Base-by-base conservation (phyloP, 2,888 invertebrate species). In the Xanthia icteritia region DNA sequence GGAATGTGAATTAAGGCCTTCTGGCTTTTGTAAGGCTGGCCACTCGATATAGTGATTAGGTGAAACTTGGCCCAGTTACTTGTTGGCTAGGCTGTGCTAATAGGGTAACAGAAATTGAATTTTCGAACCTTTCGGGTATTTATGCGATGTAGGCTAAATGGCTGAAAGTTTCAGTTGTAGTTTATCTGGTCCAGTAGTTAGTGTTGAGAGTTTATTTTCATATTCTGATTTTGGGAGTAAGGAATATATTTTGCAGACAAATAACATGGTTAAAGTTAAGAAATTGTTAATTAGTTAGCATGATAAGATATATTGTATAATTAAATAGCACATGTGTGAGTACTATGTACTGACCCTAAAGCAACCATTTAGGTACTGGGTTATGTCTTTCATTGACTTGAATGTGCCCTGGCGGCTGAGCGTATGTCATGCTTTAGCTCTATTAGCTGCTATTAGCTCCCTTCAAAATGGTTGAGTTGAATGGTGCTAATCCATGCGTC, bases 91-190 rank as follows among this genome's bases (percentile, higher is more conserved):
- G 76, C 51, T 75, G 56, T 39, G 56, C 56, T 77, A 85, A 79
- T 66, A 85, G 77, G 67, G 66, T 83, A 71, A 66, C 76, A 68
- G 82, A 81, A 85, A 88, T 81, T 87, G 77, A 85, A 88, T 88
- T 83, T 73, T 51, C 68, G 31, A 45, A 73, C 73, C 65, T 83
- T 77, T 79, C 31, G 48, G 48, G 66, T 79, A 74, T 77, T 83
- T 73, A 78, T 76, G 70, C 17, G 58, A 64, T 77, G 58, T 60
- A 58, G 48, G 27, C 73, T 60, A 79, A 78, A 75, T 65, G 17
- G 56, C 48, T 65, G 15, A 60, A 60, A 54, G 31, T 77, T 72
- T 64, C 13, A 5, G 5, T 60, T 61, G 68, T 70, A 64, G 27
- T 63, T 69, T 73, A 48, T 77, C 56, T 56, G 5, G 2, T 73